phyloP scores from a whole-genome alignment of 2,888 invertebrate genomes.

The Rhorus exstirpatorius region DNA sequence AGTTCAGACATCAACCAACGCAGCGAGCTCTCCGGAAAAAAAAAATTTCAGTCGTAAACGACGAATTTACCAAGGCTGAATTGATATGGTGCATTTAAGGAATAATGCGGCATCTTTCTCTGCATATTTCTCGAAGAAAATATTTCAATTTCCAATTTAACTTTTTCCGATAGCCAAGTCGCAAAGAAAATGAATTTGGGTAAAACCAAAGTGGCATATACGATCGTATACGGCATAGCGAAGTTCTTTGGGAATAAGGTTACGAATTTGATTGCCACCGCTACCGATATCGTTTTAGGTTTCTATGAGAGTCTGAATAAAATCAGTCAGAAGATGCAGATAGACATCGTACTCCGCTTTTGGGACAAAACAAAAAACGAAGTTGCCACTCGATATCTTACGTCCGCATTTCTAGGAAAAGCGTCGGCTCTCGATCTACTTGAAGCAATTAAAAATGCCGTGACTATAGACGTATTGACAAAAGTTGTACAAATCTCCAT shows the following conservation, averaged over 20 bases:
- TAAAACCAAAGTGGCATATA: background rate
- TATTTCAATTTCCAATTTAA: background rate
- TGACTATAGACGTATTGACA: background rate
- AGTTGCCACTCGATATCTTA: slow-evolving; percentile 28
- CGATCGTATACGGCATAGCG: background rate
- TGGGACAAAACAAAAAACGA: slow-evolving; percentile 2
- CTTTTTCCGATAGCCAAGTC: background rate
- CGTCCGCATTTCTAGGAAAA: slow-evolving; percentile 16
- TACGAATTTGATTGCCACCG: background rate
- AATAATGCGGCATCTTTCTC: background rate
- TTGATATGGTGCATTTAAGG: background rate
- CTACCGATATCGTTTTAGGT: background rate
- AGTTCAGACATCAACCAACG: too few species aligned
- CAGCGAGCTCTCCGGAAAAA: too few species aligned
- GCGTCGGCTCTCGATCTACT: slow-evolving; percentile 17
- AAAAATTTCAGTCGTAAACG: background rate
- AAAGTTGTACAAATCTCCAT: slow-evolving; percentile 31
- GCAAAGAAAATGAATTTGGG: background rate
- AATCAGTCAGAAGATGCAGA: background rate
- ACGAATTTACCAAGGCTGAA: background rate
- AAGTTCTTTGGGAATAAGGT: background rate
- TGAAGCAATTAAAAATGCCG: slow-evolving; percentile 3
- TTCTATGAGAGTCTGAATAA: slow-evolving; percentile 1
- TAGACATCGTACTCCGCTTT: background rate
- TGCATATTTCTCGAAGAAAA: background rate